A percentile compares a stretch with the other conserved stretches of the same genome.
Conservation (phyloP, 2,113 vertebrate species). For the Elephantulus edwardii region DNA sequence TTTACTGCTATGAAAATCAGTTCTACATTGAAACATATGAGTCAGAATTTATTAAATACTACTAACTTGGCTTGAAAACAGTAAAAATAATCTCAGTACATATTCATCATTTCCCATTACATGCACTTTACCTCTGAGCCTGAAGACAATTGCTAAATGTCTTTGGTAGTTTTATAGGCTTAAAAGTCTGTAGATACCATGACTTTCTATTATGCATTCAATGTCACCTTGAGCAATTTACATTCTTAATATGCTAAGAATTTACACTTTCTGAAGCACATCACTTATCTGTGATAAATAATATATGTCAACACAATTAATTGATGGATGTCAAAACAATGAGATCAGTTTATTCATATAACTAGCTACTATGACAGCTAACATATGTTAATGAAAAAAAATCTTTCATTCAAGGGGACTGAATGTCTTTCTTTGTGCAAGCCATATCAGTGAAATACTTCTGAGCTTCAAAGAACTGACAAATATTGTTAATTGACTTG, state of each 20-base stretch:
- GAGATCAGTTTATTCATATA: constrained; percentile 33
- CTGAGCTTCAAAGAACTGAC: constrained; percentile 53
- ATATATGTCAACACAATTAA: constrained; percentile 6
- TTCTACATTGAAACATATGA: not conserved
- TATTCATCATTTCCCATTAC: not conserved
- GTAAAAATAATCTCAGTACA: not conserved
- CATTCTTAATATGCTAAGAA: not conserved
- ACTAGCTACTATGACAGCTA: constrained; percentile 31
- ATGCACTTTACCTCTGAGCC: not conserved
- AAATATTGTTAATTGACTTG: constrained; percentile 64
- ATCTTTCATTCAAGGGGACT: not conserved
- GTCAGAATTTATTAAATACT: not conserved
- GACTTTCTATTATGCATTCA: not conserved
- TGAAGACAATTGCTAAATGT: not conserved
- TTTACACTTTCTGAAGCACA: not conserved
- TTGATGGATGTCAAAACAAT: constrained; percentile 54
- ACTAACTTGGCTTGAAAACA: not conserved
- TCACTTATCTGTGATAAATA: not conserved
- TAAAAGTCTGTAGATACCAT: not conserved
- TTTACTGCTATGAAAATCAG: not conserved
- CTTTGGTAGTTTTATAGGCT: not conserved
- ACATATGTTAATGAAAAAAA: constrained; percentile 4
- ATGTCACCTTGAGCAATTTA: not conserved
- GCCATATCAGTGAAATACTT: not conserved
- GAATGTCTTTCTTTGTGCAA: not conserved